Evolutionary conservation across 1,140 invertebrate genomes (phyloP), one percentile per base, ranked within the genome.

Genomic region (Heterodera carotae): DNA sequence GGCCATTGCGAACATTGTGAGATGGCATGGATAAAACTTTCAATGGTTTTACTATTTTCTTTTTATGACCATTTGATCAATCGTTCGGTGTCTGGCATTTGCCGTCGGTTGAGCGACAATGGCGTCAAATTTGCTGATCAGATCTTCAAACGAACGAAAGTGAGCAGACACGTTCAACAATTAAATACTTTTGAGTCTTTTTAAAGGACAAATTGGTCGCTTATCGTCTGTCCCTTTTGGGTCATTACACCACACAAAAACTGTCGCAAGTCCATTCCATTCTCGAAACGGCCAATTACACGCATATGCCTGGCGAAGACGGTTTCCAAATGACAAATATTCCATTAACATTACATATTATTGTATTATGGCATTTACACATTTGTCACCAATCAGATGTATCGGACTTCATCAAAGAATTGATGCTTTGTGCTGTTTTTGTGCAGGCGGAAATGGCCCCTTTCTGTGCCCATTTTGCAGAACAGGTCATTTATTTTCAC

Each of bases 381-480:
- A 33, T n/a, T 67, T 36, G 34, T 36, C 72, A 25, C 34, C 27
- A 76, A 84, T 73, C 67, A 87, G 85, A 87, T 59, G 87, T 87
- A 22, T 87, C 86, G n/a, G 80, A 80, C 59, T 87, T 82, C 69
- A 75, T 86, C 6, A 87, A 87, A 74, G 85, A 87, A 69, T 69
- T 87, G 34, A 80, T 87, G 18, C 83, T 87, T 79, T 80, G 85
- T 64, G 75, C 80, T 29, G 85, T 87, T 8, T 83, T 88, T 68
- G 76, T 87, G 76, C 84, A 87, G 71, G 84, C 85, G 7, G 85
- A 87, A 75, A 70, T 87, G 15, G 71, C 74, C 43, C 72, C 85
- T 8, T 62, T 82, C 36, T 80, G 81, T 75, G 83, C 86, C 3
- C 84, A 84, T 67, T 69, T 86, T 34, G 77, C 73, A 2, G 25